Conservation (phyloP, 2,888 invertebrate genomes). For the Meghimatium bilineatum region DNA sequence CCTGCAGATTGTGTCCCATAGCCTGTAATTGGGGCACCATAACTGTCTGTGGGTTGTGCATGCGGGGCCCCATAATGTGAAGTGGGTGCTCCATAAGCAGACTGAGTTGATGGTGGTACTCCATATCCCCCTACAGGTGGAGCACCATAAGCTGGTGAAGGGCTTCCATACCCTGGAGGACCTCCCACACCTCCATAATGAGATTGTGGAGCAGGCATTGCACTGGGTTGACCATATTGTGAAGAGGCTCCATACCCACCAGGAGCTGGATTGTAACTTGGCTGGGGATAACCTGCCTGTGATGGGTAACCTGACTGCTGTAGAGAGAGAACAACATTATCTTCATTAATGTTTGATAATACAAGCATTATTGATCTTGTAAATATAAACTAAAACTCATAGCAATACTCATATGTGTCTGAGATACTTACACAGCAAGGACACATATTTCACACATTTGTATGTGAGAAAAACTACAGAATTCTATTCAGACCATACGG, state of each 20-base stretch:
- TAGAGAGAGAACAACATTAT: neutral
- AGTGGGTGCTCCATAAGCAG: constrained; percentile 50
- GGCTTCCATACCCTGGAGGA: constrained; percentile 18
- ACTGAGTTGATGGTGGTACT: constrained; percentile 51
- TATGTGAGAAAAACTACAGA: too few species aligned
- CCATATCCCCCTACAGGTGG: constrained; percentile 49
- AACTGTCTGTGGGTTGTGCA: constrained; percentile 38
- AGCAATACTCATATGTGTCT: neutral
- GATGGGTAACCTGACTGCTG: constrained; percentile 49
- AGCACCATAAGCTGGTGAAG: constrained; percentile 38
- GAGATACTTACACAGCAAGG: neutral
- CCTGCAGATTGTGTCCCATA: constrained; percentile 49
- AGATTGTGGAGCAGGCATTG: neutral
- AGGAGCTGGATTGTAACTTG: constrained; percentile 40
- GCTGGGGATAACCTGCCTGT: constrained; percentile 44
- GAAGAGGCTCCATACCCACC: constrained; percentile 50
- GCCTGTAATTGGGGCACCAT: constrained; percentile 44
- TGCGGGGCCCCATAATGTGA: constrained; percentile 55
- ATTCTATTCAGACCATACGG: too few species aligned
- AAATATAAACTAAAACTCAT: neutral
- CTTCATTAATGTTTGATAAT: neutral
- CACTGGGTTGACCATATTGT: constrained; percentile 36
- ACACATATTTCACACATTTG: neutral
- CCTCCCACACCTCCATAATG: constrained; percentile 33
- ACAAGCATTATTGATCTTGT: neutral